Base-by-base conservation (phyloP, 2,113 vertebrate species). In the Seriola quinqueradiata region DNA sequence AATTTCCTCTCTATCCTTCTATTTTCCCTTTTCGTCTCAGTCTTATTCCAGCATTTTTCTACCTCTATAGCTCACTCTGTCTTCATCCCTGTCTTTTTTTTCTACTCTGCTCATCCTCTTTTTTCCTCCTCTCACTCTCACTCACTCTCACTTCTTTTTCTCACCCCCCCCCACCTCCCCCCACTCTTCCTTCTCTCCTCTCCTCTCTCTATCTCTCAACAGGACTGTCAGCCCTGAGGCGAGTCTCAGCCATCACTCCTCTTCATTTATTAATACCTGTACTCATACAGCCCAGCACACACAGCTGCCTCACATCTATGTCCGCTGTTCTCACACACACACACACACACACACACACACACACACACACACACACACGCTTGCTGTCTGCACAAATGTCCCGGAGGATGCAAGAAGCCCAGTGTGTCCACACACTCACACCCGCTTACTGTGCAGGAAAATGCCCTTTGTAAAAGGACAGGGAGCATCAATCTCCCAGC, bases 261-360 rank as follows among this genome's bases (percentile, higher is more conserved):
- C 86, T 93, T 94, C 91, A 93, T 93, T 94, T 93, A 94, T 94
- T 93, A 92, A 92, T 93, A 93, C 90, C 88, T 92, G 83, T 87
- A 86, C 90, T 89, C 88, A 86, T 90, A 81, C 83, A 88, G 88
- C 81, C 77, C 55, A 61, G 85, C 84, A 80, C 88, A 81, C 90
- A 86, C 89, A 87, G 77, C 84, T 74, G 75, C 84, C 77, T 84
- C 83, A 69, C 91, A 83, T 88, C 83, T 77, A 75, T 64, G 73
- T 69, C 60, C 60, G 59, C 68, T 80, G 67, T 69, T 65, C 79
- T 42, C 65, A 52, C 84, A 75, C 84, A 77, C 83, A 32, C 14
- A 63, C 42, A 34, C 25, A 42, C 46, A 67, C 42, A 42, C 12
- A 23, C 68, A n/a, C 65, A 60, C 84, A 75, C 84, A 76, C 83